Conservation (phyloP, 2,888 invertebrate genomes). For the Dasypolia templi region DNA sequence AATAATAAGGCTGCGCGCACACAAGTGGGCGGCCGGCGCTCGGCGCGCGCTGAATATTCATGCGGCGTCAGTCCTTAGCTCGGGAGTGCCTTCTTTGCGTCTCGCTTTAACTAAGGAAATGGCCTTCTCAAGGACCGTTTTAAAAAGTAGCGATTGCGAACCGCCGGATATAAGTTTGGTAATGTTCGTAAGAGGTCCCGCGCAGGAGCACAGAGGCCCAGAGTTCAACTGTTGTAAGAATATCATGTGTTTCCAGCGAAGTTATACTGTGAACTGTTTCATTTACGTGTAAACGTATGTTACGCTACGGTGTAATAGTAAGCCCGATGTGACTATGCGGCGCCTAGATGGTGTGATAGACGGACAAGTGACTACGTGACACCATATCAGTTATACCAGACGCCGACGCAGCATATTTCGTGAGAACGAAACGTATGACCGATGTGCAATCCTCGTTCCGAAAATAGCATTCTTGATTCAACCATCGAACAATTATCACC, state of each 20-base stretch:
- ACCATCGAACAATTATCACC: too few relatives aligned
- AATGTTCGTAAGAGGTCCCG: not conserved
- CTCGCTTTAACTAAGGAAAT: conserved; percentile 26
- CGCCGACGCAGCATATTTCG: too few relatives aligned
- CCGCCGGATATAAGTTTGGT: conserved; percentile 11
- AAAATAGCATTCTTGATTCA: too few relatives aligned
- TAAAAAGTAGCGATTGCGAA: conserved; percentile 22
- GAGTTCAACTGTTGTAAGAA: not conserved
- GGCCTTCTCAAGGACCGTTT: conserved; percentile 33
- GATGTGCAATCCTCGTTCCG: too few relatives aligned
- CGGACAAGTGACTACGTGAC: too few relatives aligned
- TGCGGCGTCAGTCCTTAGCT: conserved; percentile 28
- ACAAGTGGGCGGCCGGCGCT: conserved; percentile 13
- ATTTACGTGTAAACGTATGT: not conserved
- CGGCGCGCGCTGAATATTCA: conserved; percentile 55
- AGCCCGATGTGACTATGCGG: too few relatives aligned
- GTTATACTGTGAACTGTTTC: not conserved
- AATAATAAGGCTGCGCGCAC: conserved; percentile 27
- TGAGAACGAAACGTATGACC: too few relatives aligned
- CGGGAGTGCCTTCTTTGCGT: conserved; percentile 29
- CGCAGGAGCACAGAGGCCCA: too few relatives aligned
- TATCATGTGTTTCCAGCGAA: not conserved
- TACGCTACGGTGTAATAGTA: too few relatives aligned
- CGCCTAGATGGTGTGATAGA: too few relatives aligned
- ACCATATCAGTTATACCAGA: too few relatives aligned